These are phyloP conservation scores for Lymantria monacha DNA, from an alignment of 2,888 invertebrate genomes.

Conservation along the genomic window DNA sequence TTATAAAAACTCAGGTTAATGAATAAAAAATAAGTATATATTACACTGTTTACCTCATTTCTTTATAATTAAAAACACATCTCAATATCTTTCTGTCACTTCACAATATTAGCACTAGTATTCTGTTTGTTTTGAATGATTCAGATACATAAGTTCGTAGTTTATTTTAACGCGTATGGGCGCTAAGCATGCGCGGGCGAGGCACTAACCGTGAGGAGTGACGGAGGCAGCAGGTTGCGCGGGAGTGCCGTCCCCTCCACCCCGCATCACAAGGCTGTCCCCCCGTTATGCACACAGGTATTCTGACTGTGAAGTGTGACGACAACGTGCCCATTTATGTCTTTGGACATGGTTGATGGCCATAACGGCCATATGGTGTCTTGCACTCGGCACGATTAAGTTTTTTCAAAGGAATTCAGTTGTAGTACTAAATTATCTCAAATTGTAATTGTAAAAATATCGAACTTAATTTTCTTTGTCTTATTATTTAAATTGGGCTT, in stretches of 20 bases:
- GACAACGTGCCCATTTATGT: slow-evolving; percentile 80
- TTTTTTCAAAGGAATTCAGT: slow-evolving; percentile 62
- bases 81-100: slow-evolving; percentile 56
- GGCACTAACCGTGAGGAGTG: slow-evolving; percentile 62
- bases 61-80: slow-evolving; percentile 46
- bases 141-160: slow-evolving; percentile 26
- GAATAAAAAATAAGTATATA: slow-evolving; percentile 22
- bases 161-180: slow-evolving; percentile 37
- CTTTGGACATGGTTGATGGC: slow-evolving; percentile 77
- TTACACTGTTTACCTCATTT: slow-evolving; percentile 53
- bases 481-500: too few species aligned
- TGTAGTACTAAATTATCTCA: slow-evolving; percentile 53
- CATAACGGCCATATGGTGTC: slow-evolving; percentile 75
- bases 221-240: slow-evolving; percentile 70
- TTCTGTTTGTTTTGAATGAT: slow-evolving; percentile 43
- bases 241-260: slow-evolving; percentile 47
- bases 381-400: slow-evolving; percentile 55
- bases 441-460: slow-evolving; percentile 41
- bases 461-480: slow-evolving; percentile 16
- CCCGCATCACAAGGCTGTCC: slow-evolving; percentile 55
- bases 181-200: slow-evolving; percentile 60
- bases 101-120: slow-evolving; percentile 45
- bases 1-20: slow-evolving; percentile 34
- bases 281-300: slow-evolving; percentile 49
- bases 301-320: slow-evolving; percentile 79